Conservation (phyloP, 2,797 vertebrate species). For the Pseudochirops corinnae region DNA sequence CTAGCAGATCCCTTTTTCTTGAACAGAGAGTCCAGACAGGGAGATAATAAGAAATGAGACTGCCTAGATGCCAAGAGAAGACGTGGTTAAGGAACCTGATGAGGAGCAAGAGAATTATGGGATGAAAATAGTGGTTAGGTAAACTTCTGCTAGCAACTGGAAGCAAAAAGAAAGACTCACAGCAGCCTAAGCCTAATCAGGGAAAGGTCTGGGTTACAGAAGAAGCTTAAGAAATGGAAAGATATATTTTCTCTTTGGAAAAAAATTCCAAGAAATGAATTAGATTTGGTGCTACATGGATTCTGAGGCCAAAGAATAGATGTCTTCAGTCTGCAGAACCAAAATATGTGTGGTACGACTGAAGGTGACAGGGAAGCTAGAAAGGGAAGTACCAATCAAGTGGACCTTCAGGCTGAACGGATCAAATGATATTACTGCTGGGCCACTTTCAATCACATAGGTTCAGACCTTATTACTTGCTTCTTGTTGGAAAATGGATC, state of each 20-base stretch:
- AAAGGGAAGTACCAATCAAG: not conserved
- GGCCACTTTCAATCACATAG: not conserved
- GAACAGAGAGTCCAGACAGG: not conserved
- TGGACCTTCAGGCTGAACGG: not conserved
- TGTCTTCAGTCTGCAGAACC: not conserved
- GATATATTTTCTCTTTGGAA: not conserved
- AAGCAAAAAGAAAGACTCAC: not conserved
- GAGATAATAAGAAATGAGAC: not conserved
- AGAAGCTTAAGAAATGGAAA: not conserved
- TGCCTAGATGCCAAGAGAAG: not conserved
- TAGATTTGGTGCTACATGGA: not conserved
- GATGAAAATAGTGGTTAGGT: not conserved
- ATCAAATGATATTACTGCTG: not conserved
- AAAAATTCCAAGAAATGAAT: not conserved
- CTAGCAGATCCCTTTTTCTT: not conserved
- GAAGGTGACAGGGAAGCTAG: conserved; percentile 2
- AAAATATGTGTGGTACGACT: not conserved
- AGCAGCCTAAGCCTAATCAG: not conserved
- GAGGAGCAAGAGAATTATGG: not conserved
- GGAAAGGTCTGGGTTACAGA: not conserved
- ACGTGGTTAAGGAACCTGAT: not conserved
- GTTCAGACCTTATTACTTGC: not conserved
- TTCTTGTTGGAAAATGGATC: not conserved
- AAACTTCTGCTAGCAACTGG: not conserved
- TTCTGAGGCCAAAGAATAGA: not conserved